Conservation (phyloP, 2,113 vertebrate genomes). For the Maccullochella peelii region DNA sequence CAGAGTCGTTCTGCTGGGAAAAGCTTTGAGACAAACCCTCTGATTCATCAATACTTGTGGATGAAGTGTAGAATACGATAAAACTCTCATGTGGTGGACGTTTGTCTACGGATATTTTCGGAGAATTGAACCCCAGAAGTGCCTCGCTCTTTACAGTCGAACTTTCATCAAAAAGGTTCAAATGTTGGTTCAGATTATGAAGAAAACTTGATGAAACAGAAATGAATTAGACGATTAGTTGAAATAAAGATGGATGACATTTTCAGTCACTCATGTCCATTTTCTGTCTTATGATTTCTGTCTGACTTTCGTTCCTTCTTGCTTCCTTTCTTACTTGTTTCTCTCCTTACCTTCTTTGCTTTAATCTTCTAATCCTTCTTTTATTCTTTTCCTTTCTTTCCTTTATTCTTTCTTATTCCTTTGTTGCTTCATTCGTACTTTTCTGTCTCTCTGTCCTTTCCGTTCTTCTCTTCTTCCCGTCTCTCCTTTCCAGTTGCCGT, state of each 20-base stretch:
- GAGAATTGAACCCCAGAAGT: neutral
- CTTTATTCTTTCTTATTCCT: neutral
- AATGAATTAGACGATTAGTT: neutral
- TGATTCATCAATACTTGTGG: neutral
- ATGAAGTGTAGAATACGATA: neutral
- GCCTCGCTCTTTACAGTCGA: neutral
- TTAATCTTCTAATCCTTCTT: no score
- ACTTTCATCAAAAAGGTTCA: neutral
- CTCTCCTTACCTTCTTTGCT: neutral
- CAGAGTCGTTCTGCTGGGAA: neutral
- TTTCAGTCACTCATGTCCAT: neutral
- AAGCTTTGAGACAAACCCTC: neutral
- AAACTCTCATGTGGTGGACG: neutral
- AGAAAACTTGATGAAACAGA: neutral
- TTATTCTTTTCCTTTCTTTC: neutral
- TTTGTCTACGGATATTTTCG: neutral
- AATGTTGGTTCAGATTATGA: neutral
- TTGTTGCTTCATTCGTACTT: neutral
- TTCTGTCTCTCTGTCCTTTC: neutral
- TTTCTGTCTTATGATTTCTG: neutral
- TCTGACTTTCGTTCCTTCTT: neutral
- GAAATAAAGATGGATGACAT: neutral
- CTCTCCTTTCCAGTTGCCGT: constrained; percentile 87
- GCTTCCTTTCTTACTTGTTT: no score
- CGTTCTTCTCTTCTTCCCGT: neutral